phyloP scores from a whole-genome alignment of 2,113 vertebrate species.

The Oenanthe oenanthe region DNA sequence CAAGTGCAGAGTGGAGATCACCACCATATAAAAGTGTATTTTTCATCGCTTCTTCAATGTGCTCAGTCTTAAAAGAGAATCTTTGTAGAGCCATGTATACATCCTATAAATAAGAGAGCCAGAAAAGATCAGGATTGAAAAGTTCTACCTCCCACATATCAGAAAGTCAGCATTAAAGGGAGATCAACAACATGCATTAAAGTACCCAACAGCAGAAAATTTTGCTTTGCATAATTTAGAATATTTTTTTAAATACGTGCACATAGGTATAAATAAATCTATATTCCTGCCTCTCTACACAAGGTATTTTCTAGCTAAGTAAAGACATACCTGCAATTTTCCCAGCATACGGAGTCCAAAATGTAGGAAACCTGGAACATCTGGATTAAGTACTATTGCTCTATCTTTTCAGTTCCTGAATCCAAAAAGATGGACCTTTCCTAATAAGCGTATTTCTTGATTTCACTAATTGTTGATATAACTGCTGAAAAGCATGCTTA shows the following conservation, averaged over 20 bases:
- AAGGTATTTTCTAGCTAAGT: not conserved
- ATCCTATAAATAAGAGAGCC: conserved; percentile 76
- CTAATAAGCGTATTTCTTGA: not conserved
- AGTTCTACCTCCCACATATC: not conserved
- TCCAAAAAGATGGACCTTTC: not conserved
- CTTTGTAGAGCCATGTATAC: conserved; percentile 92
- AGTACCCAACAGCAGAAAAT: not conserved
- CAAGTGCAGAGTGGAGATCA: conserved; percentile 95
- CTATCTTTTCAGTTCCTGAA: not conserved
- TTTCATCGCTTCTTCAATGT: conserved; percentile 98
- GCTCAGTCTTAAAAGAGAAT: conserved; percentile 91
- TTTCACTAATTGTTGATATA: not conserved
- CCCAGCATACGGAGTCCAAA: not conserved
- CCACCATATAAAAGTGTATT: conserved; percentile 92
- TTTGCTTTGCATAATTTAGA: not conserved
- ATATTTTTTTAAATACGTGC: not conserved
- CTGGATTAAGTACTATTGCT: not conserved
- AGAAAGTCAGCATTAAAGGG: not conserved
- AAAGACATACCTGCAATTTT: not conserved
- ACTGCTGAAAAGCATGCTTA: not conserved
- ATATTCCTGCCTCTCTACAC: not conserved
- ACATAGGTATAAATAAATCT: not conserved
- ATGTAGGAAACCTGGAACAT: not conserved
- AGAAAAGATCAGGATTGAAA: not conserved
- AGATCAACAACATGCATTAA: not conserved